A percentile compares a stretch with the other conserved stretches of the same genome.
Conservation (phyloP, 2,888 invertebrate genomes). For the Lasioglossum vierecki region DNA sequence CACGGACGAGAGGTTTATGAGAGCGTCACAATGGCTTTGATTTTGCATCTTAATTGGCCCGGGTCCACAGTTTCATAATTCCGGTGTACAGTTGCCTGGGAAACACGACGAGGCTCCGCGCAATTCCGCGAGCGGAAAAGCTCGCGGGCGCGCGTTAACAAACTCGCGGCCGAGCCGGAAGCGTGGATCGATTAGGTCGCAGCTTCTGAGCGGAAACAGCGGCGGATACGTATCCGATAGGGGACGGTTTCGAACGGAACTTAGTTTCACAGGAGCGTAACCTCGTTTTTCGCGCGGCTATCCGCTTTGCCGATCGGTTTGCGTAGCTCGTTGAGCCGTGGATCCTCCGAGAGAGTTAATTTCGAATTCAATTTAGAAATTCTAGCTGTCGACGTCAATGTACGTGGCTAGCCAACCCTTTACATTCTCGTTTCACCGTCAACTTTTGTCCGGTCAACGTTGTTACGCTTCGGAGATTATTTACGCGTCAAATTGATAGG, state of each 20-base stretch:
- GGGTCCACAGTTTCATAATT: neutral
- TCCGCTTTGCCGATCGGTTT: slow-evolving; percentile 12
- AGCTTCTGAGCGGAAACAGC: neutral
- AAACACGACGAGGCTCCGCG: neutral
- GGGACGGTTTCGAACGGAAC: slow-evolving; percentile 13
- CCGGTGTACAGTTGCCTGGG: neutral
- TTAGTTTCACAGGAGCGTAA: slow-evolving; percentile 22
- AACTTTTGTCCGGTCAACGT: neutral
- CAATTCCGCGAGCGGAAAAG: neutral
- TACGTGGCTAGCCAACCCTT: neutral
- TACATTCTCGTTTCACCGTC: neutral
- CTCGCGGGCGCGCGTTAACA: neutral
- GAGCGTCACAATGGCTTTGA: neutral
- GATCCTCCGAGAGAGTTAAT: slow-evolving; percentile 12
- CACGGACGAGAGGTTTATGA: neutral
- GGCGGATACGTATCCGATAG: neutral
- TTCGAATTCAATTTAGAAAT: slow-evolving; percentile 33
- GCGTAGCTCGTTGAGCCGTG: neutral
- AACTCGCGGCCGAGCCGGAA: neutral
- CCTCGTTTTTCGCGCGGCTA: slow-evolving; percentile 27
- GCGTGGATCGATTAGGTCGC: neutral
- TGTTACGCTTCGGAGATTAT: neutral
- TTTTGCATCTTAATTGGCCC: slow-evolving; percentile 2
- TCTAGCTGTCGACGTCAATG: slow-evolving; percentile 1
- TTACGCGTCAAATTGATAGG: neutral